Evolutionary conservation across 2,113 vertebrate genomes (phyloP).

Genomic region (Rhinolophus ferrumequinum): DNA sequence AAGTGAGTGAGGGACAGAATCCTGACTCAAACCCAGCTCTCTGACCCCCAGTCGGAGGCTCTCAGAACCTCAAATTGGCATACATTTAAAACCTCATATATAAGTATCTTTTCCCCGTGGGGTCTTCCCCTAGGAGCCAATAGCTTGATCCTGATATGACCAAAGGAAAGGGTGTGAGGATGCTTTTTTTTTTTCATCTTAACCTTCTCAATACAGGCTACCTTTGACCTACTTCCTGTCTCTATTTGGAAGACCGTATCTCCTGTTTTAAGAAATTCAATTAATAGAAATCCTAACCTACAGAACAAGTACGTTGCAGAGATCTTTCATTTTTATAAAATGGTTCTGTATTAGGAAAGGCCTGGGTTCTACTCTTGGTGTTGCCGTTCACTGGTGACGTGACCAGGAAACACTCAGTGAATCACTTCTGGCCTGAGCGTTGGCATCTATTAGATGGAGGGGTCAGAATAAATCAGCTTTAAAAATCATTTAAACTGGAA

Average conservation of each 20-base stretch:
- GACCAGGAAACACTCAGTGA: not conserved
- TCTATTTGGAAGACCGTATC: not conserved
- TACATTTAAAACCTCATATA: not conserved
- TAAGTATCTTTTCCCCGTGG: not conserved
- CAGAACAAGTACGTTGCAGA: not conserved
- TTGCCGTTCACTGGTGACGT: not conserved
- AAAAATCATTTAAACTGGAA: not conserved
- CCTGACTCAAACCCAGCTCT: not conserved
- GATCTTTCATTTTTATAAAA: not conserved
- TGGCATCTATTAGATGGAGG: not conserved
- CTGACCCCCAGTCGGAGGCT: not conserved
- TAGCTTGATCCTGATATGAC: not conserved
- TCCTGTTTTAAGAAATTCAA: constrained; percentile 40
- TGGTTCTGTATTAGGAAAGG: not conserved
- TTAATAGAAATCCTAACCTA: not conserved
- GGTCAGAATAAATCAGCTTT: not conserved
- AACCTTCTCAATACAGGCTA: not conserved
- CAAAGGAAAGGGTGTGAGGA: not conserved
- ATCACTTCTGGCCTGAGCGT: not conserved
- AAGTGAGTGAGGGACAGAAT: not conserved
- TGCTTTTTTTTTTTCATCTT: not conserved
- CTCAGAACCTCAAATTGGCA: not conserved
- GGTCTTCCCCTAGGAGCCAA: no score
- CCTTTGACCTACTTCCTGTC: constrained; percentile 1
- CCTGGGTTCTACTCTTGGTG: not conserved